Percentiles rank a stretch among this genome's conserved stretches.
phyloP scores from a whole-genome alignment of 2,888 invertebrate species.

The Tetramorium bicarinatum region DNA sequence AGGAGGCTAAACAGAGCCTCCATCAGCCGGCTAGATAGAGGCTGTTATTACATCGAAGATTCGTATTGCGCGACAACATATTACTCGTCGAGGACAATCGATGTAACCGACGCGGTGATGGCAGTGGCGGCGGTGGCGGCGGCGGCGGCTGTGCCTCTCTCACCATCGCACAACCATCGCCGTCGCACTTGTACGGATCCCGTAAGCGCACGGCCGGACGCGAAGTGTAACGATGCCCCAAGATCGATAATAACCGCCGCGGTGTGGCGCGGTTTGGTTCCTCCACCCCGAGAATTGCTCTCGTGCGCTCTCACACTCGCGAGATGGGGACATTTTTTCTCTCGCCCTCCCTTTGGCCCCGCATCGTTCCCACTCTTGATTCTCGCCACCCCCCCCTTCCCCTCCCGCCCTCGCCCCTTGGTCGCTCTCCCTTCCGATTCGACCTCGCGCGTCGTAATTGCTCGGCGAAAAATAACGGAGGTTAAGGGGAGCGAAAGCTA shows the following conservation, averaged over 20 bases:
- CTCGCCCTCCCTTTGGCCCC: not conserved
- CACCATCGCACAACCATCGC: not conserved
- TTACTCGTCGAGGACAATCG: constrained; percentile 43
- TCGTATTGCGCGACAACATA: constrained; percentile 35
- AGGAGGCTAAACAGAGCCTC: not conserved
- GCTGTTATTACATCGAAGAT: constrained; percentile 26
- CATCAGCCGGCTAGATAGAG: not conserved
- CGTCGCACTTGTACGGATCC: constrained; percentile 72
- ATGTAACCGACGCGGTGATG: constrained; percentile 30
- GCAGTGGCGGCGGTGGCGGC: not conserved
- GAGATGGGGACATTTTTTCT: constrained; percentile 68
- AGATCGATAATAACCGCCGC: constrained; percentile 77
- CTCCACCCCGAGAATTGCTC: constrained; percentile 65
- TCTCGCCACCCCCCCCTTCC: not conserved
- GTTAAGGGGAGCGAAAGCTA: not conserved
- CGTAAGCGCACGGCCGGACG: constrained; percentile 44
- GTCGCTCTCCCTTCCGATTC: constrained; percentile 11
- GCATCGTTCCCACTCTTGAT: not conserved
- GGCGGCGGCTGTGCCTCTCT: not conserved
- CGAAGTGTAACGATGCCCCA: constrained; percentile 75
- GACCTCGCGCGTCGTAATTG: constrained; percentile 56
- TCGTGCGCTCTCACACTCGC: constrained; percentile 40
- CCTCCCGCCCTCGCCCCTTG: not conserved
- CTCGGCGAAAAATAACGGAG: constrained; percentile 55
- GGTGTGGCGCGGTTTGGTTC: constrained; percentile 66